A percentile compares a stretch with the other conserved stretches of the same genome.
phyloP scores from a whole-genome alignment of 2,113 vertebrate species.

The Neogale vison region DNA sequence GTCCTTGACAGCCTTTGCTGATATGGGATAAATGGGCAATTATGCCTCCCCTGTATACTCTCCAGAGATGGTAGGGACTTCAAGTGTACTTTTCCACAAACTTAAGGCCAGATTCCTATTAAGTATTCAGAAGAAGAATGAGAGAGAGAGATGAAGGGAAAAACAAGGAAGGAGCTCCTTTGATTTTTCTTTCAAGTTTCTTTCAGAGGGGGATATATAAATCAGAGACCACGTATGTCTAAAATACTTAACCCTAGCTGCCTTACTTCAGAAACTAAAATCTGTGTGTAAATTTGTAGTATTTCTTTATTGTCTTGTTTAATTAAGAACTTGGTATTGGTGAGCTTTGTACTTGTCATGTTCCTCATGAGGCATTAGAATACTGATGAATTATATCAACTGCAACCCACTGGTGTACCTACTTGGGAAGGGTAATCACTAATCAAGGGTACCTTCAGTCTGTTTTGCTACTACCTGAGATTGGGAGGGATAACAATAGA shows the following conservation, averaged over 20 bases:
- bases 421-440: background rate
- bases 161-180: conserved; percentile 3
- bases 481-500: background rate
- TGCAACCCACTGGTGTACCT: background rate
- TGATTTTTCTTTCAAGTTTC: conserved; percentile 27
- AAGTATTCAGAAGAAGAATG: background rate
- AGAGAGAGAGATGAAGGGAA: background rate
- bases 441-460: background rate
- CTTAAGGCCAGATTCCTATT: background rate
- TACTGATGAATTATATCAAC: conserved; percentile 49
- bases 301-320: conserved; percentile 4
- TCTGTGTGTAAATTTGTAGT: background rate
- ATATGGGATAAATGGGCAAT: background rate
- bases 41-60: background rate
- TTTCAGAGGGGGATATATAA: background rate
- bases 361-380: background rate
- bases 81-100: background rate
- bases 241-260: background rate
- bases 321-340: conserved; percentile 4
- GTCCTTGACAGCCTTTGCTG: background rate
- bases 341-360: conserved; percentile 22
- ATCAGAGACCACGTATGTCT: background rate
- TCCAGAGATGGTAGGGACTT: background rate
- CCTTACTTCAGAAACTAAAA: conserved; percentile 21
- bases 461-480: background rate